Percentiles rank a stretch among this genome's conserved stretches.
phyloP scores from a whole-genome alignment of 2,113 vertebrate species.

The Caloenas nicobarica region DNA sequence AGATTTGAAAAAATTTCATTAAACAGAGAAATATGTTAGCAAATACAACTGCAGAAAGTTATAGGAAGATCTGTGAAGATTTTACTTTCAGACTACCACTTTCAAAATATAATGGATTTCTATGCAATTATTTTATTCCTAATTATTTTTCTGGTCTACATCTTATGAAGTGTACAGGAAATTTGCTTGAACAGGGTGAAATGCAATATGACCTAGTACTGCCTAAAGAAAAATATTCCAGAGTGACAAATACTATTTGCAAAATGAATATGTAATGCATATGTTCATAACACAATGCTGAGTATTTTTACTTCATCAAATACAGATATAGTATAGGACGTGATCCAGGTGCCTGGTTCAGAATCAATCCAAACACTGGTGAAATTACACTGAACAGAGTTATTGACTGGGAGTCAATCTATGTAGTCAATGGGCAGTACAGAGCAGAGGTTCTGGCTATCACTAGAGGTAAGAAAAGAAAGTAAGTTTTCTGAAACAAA shows the following conservation, averaged over 20 bases:
- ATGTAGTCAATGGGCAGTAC: slow-evolving; percentile 82
- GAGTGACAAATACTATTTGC: background rate
- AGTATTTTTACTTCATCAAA: slow-evolving; percentile 43
- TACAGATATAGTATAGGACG: slow-evolving; percentile 86
- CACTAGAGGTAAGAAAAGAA: slow-evolving; percentile 79
- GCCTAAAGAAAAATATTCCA: background rate
- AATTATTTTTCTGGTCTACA: background rate
- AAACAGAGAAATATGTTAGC: background rate
- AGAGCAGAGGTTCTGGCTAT: slow-evolving; percentile 85
- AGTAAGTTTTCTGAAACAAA: background rate
- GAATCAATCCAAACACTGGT: slow-evolving; percentile 83
- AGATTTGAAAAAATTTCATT: background rate
- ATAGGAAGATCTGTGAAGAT: background rate
- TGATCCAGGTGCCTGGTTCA: slow-evolving; percentile 86
- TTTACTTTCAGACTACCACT: background rate
- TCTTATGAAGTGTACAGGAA: background rate
- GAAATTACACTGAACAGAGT: slow-evolving; percentile 85
- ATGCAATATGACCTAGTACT: background rate
- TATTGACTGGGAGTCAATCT: slow-evolving; percentile 82
- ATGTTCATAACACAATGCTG: background rate
- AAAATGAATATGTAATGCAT: background rate
- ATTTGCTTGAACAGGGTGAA: background rate
- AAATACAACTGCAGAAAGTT: background rate
- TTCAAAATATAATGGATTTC: background rate
- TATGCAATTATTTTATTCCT: background rate